phyloP scores from a whole-genome alignment of 1,140 invertebrate species.

The Brachystomella parvula region DNA sequence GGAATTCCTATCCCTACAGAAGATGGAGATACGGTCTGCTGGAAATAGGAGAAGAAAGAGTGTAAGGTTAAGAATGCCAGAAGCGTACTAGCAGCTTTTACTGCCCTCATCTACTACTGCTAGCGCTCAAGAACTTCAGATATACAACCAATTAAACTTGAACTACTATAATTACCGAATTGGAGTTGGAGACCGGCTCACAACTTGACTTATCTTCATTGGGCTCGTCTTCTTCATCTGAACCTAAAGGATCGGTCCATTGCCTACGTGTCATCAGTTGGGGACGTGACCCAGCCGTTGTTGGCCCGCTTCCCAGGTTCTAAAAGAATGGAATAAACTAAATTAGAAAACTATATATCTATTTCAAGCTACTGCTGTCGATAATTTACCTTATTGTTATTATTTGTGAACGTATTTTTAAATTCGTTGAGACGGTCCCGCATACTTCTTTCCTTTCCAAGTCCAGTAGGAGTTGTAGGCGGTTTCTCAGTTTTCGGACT shows the following conservation, averaged over 20 bases:
- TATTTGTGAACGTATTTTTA: conserved; percentile 32
- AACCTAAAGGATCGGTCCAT: conserved; percentile 81
- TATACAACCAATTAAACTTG: not conserved
- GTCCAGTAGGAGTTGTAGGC: conserved; percentile 14
- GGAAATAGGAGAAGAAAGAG: not conserved
- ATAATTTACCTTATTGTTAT: conserved; percentile 29
- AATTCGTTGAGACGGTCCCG: conserved; percentile 33
- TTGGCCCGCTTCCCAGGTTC: not conserved
- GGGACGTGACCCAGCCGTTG: conserved; percentile 23
- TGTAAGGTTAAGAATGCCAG: too few species aligned
- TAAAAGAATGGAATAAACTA: not conserved
- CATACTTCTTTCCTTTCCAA: conserved; percentile 24
- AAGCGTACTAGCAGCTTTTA: not conserved
- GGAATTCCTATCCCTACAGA: conserved; percentile 27
- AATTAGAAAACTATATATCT: not conserved
- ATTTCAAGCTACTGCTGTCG: not conserved
- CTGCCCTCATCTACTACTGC: not conserved
- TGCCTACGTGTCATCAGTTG: conserved; percentile 74
- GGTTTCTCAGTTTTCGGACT: conserved; percentile 18
- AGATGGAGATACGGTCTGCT: not conserved
- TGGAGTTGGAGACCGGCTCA: conserved; percentile 26
- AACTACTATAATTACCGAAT: conserved; percentile 16
- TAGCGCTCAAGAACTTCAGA: not conserved
- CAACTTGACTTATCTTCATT: conserved; percentile 39
- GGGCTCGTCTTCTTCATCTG: conserved; percentile 74